Conservation (phyloP, 2,113 vertebrate genomes). For the Rhea americana region DNA sequence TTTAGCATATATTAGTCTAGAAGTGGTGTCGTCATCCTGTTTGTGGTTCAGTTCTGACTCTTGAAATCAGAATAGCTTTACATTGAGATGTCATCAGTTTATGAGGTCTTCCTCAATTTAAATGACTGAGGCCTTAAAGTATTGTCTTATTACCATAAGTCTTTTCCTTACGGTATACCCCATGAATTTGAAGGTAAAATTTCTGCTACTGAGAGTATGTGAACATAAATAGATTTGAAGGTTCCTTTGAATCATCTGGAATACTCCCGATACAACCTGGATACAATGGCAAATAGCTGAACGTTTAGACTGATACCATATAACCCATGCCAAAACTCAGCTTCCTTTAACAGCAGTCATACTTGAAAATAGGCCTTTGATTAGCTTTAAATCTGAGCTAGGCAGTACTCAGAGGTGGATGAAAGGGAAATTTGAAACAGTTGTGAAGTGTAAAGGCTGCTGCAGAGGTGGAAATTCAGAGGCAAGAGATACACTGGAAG, state of each 20-base stretch:
- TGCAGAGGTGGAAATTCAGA: neutral
- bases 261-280: neutral
- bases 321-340: rapidly evolving
- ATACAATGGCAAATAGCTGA: neutral
- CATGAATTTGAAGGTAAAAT: neutral
- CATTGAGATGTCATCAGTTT: neutral
- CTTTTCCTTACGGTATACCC: neutral
- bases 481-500: rapidly evolving
- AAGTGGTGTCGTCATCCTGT: neutral
- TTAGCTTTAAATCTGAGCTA: neutral
- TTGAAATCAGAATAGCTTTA: neutral
- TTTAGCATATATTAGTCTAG: neutral
- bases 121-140: neutral
- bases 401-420: rapidly evolving
- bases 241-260: neutral
- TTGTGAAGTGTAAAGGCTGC: neutral
- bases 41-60: neutral
- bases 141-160: neutral
- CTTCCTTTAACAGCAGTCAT: neutral
- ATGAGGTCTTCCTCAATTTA: neutral
- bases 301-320: neutral
- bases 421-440: neutral
- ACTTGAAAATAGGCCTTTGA: neutral
- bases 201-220: neutral
- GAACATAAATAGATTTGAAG: neutral